Evolutionary conservation across 2,113 vertebrate genomes (phyloP).

Genomic region (Acrocephalus kingi): DNA sequence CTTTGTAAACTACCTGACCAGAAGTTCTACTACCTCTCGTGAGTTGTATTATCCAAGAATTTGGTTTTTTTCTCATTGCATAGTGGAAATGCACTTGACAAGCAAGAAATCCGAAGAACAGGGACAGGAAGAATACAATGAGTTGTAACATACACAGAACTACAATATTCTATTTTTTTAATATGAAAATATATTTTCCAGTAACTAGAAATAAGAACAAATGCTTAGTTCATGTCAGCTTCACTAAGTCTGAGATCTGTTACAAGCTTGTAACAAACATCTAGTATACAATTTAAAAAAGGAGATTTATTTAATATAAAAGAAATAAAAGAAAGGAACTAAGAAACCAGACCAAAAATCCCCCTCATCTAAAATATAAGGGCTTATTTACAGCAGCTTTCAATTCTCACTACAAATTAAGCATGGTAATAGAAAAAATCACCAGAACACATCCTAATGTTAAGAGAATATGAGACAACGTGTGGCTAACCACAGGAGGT

Average conservation of each 20-base stretch:
- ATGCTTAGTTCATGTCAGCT: neutral
- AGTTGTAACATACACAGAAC: neutral
- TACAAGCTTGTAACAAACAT: neutral
- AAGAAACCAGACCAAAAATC: neutral
- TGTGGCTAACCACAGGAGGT: neutral
- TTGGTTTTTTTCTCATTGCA: neutral
- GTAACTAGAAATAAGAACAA: neutral
- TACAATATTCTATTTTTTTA: accelerated
- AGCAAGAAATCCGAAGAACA: neutral
- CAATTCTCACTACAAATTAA: neutral
- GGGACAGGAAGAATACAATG: neutral
- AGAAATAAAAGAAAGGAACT: neutral
- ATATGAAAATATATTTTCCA: neutral
- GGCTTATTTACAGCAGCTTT: neutral
- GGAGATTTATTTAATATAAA: neutral
- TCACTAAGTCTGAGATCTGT: neutral
- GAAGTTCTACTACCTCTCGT: neutral
- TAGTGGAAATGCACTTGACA: neutral
- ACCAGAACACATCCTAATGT: neutral
- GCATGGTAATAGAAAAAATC: neutral
- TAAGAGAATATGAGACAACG: neutral
- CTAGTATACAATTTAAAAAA: neutral
- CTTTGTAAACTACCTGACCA: neutral
- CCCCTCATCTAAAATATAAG: neutral
- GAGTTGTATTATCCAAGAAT: neutral